phyloP scores from a whole-genome alignment of 2,113 vertebrate genomes.

The Actenoides lindsayi region DNA sequence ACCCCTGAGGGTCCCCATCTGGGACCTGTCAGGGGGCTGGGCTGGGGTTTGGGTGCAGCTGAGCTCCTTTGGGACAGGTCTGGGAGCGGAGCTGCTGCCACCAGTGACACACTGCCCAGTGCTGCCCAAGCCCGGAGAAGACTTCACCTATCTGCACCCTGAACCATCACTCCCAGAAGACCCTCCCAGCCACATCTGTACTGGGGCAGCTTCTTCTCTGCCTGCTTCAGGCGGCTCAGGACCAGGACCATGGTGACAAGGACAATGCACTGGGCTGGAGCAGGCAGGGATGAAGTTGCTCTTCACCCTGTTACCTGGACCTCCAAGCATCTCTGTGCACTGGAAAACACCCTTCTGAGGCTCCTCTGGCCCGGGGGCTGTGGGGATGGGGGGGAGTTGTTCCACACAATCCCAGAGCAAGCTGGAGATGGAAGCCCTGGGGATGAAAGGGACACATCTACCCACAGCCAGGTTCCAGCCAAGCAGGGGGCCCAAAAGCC shows the following conservation, averaged over 20 bases:
- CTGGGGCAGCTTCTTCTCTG: background rate
- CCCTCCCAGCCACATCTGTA: background rate
- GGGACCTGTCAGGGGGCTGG: background rate
- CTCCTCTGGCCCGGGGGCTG: background rate
- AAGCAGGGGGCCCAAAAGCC: no score
- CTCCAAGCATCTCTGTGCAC: rapidly evolving
- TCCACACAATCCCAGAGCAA: background rate
- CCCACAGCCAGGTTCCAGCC: background rate
- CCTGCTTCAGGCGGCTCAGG: background rate
- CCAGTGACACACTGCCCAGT: rapidly evolving
- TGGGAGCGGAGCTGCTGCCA: background rate
- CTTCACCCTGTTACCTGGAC: rapidly evolving
- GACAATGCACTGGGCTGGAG: rapidly evolving
- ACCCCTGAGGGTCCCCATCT: background rate
- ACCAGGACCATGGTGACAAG: background rate
- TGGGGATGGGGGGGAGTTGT: rapidly evolving
- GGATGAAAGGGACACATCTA: no score
- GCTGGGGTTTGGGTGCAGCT: background rate
- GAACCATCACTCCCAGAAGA: no score
- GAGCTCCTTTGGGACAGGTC: background rate
- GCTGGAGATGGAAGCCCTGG: background rate
- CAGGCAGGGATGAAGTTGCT: background rate
- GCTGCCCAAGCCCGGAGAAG: background rate
- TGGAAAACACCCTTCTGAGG: rapidly evolving
- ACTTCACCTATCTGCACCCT: background rate